Conservation (phyloP, 1,140 invertebrate species). For the Halesus radiatus region DNA sequence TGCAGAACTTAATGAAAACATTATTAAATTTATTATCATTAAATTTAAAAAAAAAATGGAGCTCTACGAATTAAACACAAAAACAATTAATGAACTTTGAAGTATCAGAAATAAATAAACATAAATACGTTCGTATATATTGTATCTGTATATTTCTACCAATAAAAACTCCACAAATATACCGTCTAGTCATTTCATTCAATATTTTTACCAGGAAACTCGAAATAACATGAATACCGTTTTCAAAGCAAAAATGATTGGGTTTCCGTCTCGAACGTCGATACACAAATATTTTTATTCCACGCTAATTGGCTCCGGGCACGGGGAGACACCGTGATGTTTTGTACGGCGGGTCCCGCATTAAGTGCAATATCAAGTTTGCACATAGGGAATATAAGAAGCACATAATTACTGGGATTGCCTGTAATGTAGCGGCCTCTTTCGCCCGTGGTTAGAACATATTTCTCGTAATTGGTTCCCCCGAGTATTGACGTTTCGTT, state of each 20-base stretch:
- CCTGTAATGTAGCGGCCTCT: constrained; percentile 21
- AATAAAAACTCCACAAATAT: no score
- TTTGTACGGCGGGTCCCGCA: not conserved
- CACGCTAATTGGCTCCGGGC: constrained; percentile 17
- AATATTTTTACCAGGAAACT: not conserved
- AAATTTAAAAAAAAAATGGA: no score
- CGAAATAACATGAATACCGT: not conserved
- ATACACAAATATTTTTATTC: constrained; percentile 31
- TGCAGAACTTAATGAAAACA: no score
- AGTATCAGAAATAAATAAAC: no score
- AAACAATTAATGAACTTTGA: no score
- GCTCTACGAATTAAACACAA: no score
- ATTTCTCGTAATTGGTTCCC: constrained; percentile 32
- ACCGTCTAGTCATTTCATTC: not conserved
- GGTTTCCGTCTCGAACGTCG: constrained; percentile 2
- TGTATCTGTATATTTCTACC: no score
- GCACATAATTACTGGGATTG: constrained; percentile 18
- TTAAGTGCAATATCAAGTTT: constrained; percentile 42
- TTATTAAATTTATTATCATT: no score
- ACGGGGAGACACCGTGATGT: not conserved
- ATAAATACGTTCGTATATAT: no score
- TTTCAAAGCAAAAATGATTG: constrained; percentile 3
- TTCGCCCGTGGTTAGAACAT: constrained; percentile 20
- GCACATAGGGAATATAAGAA: constrained; percentile 15
- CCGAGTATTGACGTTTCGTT: constrained; percentile 31